These are phyloP conservation scores for Nothura maculosa DNA, from an alignment of 2,797 vertebrate genomes.

Conservation along the genomic window DNA sequence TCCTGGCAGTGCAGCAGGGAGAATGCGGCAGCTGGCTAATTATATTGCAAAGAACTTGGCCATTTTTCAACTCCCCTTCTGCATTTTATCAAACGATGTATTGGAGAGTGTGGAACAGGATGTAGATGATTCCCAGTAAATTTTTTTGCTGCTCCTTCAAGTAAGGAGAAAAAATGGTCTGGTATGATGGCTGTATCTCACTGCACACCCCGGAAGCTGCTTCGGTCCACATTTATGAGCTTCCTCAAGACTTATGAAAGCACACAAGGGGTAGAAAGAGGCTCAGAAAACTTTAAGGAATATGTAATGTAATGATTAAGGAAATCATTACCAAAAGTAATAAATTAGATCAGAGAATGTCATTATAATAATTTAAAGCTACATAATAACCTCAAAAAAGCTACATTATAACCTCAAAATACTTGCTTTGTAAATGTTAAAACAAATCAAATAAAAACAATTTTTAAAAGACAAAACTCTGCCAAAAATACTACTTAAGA, in stretches of 20 bases:
- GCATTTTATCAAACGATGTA: background rate
- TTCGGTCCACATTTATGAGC: background rate
- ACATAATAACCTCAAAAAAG: background rate
- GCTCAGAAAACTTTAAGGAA: background rate
- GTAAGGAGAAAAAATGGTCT: background rate
- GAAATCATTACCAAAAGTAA: background rate
- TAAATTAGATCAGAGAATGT: constrained; percentile 3
- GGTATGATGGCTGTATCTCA: background rate
- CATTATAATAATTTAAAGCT: constrained; percentile 6
- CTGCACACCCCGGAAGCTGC: background rate
- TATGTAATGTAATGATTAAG: background rate
- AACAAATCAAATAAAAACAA: constrained; percentile 36
- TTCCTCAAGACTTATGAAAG: background rate
- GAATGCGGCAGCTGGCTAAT: background rate
- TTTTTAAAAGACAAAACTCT: background rate
- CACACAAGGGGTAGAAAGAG: background rate
- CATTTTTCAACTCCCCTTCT: background rate
- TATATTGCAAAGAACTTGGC: background rate
- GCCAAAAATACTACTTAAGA: background rate
- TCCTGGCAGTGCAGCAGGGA: background rate
- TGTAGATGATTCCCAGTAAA: background rate
- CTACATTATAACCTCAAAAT: constrained; percentile 6
- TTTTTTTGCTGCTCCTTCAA: background rate
- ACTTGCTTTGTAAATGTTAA: background rate
- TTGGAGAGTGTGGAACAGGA: background rate